Evolutionary conservation across 2,888 invertebrate genomes (phyloP), one percentile per base, ranked within the genome.

Genomic region (Eurytoma adleriae): DNA sequence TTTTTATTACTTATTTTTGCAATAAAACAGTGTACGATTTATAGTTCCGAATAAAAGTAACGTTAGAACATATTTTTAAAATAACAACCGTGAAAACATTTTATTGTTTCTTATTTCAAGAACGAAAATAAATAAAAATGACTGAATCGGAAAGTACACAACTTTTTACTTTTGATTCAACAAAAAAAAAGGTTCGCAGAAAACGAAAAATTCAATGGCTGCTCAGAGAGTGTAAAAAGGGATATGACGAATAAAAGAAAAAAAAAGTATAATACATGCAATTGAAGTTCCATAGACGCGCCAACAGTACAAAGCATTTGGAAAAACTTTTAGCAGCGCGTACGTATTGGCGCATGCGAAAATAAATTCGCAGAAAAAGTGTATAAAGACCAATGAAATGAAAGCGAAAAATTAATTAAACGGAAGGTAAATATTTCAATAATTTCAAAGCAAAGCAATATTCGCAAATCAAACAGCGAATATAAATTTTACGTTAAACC

Each of bases 281-380:
- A 50, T 70, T n/a, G 20, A 14, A 16, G 20, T 48, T 59, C 14
- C n/a, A 24, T 48, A 50, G 40, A 5, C 24, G 5, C 3, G 14
- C 18, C 12, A 30, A 1, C 14, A 48, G 40, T 13, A 70, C 16
- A 59, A 70, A 70, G 40, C 20, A n/a, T 59, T 71, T 61, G 48
- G 57, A 70, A 71, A 59, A 70, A 30, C 20, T 4, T 52, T 54
- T 30, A 56, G 20, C 57, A 30, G 14, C 27, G 62, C 30, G 24
- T n/a, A 13, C 54, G 18, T 12, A 72, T 72, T 24, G n/a, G 27
- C 50, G 27, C 1, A 12, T 24, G 27, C 2, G 24, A 61, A 50
- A 59, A 14, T 40, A 40, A 40, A 1, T 0, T 4, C 5, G 5
- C 0, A 0, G 7, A 0, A 0, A 40, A 7, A 40, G 5, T 40